Base-by-base conservation (phyloP, 2,888 invertebrate genomes). In the Lithophane leautieri region DNA sequence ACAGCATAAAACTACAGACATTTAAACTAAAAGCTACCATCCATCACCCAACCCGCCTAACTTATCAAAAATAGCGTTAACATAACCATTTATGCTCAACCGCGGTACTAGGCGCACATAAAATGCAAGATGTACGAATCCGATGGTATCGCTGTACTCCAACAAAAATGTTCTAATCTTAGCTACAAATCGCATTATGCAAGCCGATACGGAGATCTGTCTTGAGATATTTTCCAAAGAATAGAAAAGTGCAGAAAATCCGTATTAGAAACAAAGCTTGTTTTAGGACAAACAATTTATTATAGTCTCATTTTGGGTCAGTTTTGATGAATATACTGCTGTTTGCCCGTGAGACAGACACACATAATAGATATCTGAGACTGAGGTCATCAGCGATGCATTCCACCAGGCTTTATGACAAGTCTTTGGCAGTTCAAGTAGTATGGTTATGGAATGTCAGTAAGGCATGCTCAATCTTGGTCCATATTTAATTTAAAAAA, bases 181-280 rank as follows among this genome's bases (percentile, higher is more conserved):
- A 12, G 67, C 70, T 67, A 84, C 78, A 86, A 78, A 87, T 87
- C 86, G 75, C 70, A 86, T 87, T 87, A 81, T 83, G 82, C 79
- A 86, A 86, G 76, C 74, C 61, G 69, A 83, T 83, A 84, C 76
- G 69, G 70, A 82, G 86, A 87, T 87, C 78, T 81, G 76, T 81
- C 76, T 81, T 68, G 40, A 81, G 88, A 86, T 79, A 78, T 76
- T 63, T 62, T 44, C 44, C 74, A 56, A 19, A 22, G 6, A 28
- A 42, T 4, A 77, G 28, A 28, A 14, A 50, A 54, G 9, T 28
- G 28, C 80, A 82, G 80, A 81, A 81, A 40, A 6, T 52, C 11
- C 12, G 2, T 34, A 6, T 6, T 52, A 7, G 34, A 9, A 40
- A 44, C 4, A n/a, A n/a, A 44, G 12, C 4, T 56, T 16, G 42